Percentiles rank a stretch among this genome's conserved stretches.
Evolutionary conservation across 2,113 vertebrate genomes (phyloP).

Genomic region (Bubo scandiacus): DNA sequence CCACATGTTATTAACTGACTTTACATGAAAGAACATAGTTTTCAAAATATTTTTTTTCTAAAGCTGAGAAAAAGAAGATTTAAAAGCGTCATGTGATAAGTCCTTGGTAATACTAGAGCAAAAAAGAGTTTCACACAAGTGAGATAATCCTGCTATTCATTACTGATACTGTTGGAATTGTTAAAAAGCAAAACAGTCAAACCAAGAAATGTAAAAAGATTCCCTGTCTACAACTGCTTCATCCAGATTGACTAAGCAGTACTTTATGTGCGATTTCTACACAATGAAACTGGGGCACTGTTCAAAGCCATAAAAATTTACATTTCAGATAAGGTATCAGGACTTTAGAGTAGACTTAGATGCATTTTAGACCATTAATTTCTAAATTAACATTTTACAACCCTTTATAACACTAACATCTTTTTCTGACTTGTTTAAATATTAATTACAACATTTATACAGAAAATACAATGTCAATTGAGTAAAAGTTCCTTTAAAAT

Average conservation of each 20-base stretch:
- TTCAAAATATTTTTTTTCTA: neutral
- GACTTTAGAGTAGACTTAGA: neutral
- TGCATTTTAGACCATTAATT: neutral
- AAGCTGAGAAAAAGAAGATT: neutral
- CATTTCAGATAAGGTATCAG: neutral
- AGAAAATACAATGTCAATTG: neutral
- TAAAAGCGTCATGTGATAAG: neutral
- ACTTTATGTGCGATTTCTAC: neutral
- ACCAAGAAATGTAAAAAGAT: neutral
- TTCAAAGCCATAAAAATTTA: neutral
- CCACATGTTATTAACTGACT: neutral
- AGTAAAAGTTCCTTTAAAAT: neutral
- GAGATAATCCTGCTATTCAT: neutral
- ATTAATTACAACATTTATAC: neutral
- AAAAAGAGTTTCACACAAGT: neutral
- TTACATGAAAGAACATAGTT: neutral
- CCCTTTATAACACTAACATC: neutral
- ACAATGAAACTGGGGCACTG: neutral
- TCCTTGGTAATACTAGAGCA: neutral
- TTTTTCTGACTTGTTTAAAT: neutral
- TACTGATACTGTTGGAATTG: neutral
- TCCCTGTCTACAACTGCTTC: neutral
- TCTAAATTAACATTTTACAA: slow-evolving; percentile 1
- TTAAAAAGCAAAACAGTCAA: neutral
- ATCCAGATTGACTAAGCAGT: neutral